These are phyloP conservation scores for Carpatolechia fugitivella DNA, from an alignment of 2,888 invertebrate genomes.

Conservation along the genomic window DNA sequence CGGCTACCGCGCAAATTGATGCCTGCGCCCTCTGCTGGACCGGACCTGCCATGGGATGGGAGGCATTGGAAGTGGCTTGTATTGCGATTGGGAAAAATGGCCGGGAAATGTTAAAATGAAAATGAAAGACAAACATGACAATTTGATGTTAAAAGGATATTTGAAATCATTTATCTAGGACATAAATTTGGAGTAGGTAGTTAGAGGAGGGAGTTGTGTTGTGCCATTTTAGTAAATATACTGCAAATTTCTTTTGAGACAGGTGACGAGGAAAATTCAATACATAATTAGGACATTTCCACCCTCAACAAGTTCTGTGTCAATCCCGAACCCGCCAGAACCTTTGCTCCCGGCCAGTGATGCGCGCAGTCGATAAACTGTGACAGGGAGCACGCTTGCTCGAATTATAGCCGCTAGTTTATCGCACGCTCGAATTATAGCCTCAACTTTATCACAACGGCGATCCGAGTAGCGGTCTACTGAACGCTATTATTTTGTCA, in stretches of 20 bases:
- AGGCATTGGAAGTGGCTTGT: not conserved
- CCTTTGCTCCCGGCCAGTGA: constrained; percentile 78
- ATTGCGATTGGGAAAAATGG: not conserved
- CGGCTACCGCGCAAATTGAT: constrained; percentile 78
- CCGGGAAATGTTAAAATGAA: not conserved
- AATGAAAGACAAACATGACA: not conserved
- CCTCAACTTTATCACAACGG: constrained; percentile 37
- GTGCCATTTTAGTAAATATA: too few species aligned
- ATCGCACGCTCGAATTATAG: constrained; percentile 34
- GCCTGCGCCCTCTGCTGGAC: constrained; percentile 65
- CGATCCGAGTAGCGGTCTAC: constrained; percentile 15
- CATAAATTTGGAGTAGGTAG: too few species aligned
- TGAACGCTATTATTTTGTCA: constrained; percentile 16
- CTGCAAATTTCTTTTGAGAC: too few species aligned
- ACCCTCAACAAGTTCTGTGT: not conserved
- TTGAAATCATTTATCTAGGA: too few species aligned
- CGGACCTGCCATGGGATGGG: not conserved
- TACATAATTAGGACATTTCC: not conserved
- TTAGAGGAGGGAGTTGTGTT: too few species aligned
- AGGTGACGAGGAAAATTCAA: too few species aligned
- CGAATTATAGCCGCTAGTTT: constrained; percentile 46
- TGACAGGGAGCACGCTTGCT: constrained; percentile 53
- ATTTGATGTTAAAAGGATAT: too few species aligned
- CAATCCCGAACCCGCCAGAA: constrained; percentile 32
- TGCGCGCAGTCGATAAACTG: constrained; percentile 67